Base-by-base conservation (phyloP, 2,797 vertebrate species). In the Hybognathus amarus region DNA sequence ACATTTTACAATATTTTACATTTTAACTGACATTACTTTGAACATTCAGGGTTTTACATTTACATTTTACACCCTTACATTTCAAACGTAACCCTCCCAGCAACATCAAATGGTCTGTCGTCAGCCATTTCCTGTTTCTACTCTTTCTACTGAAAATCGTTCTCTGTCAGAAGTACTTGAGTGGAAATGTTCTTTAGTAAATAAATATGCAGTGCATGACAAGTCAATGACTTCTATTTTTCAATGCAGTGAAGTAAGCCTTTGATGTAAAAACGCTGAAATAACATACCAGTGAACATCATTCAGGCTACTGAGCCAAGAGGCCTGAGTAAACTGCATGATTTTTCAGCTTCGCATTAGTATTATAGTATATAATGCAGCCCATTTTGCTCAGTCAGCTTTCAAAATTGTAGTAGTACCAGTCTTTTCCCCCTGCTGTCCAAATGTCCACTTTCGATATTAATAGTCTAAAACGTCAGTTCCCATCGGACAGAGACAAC, bases 401-500 rank as follows among this genome's bases (percentile, higher is more conserved):
- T 63, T 68, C 22, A 66, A 24, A 73, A 38, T 30, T 6, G 5
- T 33, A n/a, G 17, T 45, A 50, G 24, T 71, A 36, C 20, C 40
- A 36, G 45, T 54, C 45, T 24, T 5, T 68, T 22, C 22, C 1
- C 0, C 2, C 2, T 33, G 7, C 11, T 71, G 27, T 38, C 22
- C 56, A 50, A 30, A 45, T 4, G 15, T 59, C 18, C 42, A 47
- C 22, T 42, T 76, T 7, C 5, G 13, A 54, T 69, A 68, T 20
- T 42, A 56, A 12, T n/a, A 69, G 8, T 52, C 22, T 79, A 79
- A 79, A 79, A 79, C 36, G 1, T 8, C n/a, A 54, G 45, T 56
- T 68, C 24, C 47, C 47, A 22, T 68, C 36, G 64, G 22, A 15
- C 8, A 83, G 78, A 76, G 70, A 63, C 56, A 17, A 40, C 54